phyloP scores from a whole-genome alignment of 2,888 invertebrate genomes.

The Cyclophora punctaria region DNA sequence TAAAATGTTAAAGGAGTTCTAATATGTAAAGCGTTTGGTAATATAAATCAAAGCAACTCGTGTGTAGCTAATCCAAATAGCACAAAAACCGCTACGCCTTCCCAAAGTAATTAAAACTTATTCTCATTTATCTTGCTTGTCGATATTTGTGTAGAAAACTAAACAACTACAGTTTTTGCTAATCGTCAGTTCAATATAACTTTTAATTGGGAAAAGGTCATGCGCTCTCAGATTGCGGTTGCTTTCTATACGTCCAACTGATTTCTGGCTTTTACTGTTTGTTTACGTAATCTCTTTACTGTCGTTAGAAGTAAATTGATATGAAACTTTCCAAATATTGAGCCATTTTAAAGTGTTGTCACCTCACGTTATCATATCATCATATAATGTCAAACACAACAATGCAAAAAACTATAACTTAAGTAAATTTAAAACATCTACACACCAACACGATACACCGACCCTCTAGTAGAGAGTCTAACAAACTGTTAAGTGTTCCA shows the following conservation, averaged over 20 bases:
- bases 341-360: no score
- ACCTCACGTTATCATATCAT: no score
- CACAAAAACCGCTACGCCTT: slow-evolving; percentile 6
- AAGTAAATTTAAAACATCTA: not conserved
- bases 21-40: no score
- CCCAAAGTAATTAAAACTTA: slow-evolving; percentile 59
- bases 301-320: no score
- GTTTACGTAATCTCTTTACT: no score
- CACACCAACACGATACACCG: not conserved
- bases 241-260: slow-evolving; percentile 8
- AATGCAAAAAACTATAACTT: not conserved
- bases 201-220: slow-evolving; percentile 51
- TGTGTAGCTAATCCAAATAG: no score
- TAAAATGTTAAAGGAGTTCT: no score
- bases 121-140: slow-evolving; percentile 44
- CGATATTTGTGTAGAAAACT: slow-evolving; percentile 17
- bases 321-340: no score
- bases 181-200: slow-evolving; percentile 47
- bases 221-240: slow-evolving; percentile 27
- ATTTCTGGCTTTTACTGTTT: no score
- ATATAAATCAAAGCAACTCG: no score
- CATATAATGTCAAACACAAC: no score
- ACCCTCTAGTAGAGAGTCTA: not conserved
- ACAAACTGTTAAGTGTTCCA: not conserved
- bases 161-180: slow-evolving; percentile 43